Evolutionary conservation across 2,888 invertebrate genomes (phyloP).

Genomic region (Catocala fraxini): DNA sequence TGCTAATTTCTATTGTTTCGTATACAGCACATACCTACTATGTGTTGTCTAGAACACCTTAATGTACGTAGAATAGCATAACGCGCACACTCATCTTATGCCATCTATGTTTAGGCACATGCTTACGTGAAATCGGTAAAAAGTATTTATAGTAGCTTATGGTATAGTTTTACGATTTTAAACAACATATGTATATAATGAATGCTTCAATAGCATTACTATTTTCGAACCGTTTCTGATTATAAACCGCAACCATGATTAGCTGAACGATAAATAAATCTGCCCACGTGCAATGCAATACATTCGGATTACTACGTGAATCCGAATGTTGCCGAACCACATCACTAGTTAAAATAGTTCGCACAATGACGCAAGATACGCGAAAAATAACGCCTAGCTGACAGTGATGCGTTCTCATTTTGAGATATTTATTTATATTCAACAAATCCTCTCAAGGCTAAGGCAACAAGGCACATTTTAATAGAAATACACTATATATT

Average conservation of each 20-base stretch:
- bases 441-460: slow-evolving; percentile 18
- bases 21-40: neutral
- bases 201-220: neutral
- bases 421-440: slow-evolving; percentile 11
- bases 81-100: no score
- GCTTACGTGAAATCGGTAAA: no score
- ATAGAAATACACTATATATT: neutral
- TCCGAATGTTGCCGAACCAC: slow-evolving; percentile 21
- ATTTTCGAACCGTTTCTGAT: slow-evolving; percentile 2
- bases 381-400: slow-evolving; percentile 36
- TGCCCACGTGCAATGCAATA: slow-evolving; percentile 33
- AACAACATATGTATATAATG: neutral
- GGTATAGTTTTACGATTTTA: no score
- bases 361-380: slow-evolving; percentile 38
- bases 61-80: no score
- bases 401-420: slow-evolving; percentile 40
- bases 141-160: no score
- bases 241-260: slow-evolving; percentile 12
- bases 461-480: neutral
- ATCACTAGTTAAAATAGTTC: slow-evolving; percentile 17
- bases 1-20: slow-evolving; percentile 21
- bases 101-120: no score
- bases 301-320: slow-evolving; percentile 13
- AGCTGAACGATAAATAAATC: slow-evolving; percentile 15
- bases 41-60: neutral